phyloP scores from a whole-genome alignment of 2,113 vertebrate genomes.

The Vireo altiloquus region DNA sequence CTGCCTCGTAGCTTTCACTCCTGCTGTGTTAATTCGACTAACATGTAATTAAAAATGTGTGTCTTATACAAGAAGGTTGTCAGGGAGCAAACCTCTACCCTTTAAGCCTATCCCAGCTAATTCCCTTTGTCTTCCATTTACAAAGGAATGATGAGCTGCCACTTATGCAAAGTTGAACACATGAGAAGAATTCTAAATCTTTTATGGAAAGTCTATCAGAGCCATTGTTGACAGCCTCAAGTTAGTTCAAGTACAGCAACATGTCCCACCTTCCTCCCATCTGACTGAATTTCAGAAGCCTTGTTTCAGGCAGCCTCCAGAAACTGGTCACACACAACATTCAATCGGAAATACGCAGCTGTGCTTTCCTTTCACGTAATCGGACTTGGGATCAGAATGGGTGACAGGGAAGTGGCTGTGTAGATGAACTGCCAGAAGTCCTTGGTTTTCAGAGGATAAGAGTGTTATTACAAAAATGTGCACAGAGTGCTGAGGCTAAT shows the following conservation, averaged over 20 bases:
- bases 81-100: not conserved
- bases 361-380: not conserved
- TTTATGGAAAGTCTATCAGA: not conserved
- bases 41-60: not conserved
- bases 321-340: not conserved
- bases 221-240: not conserved
- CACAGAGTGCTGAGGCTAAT: not conserved
- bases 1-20: not conserved
- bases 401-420: not conserved
- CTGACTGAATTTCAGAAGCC: not conserved
- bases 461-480: not conserved
- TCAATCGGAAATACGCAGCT: not conserved
- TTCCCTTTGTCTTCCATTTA: not conserved
- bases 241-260: not conserved
- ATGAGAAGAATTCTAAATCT: not conserved
- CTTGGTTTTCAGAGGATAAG: not conserved
- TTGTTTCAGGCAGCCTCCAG: not conserved
- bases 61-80: not conserved
- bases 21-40: not conserved
- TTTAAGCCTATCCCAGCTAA: not conserved
- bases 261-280: not conserved
- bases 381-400: not conserved
- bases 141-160: not conserved
- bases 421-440: not conserved
- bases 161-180: not conserved